A percentile compares a stretch with the other conserved stretches of the same genome.
Conservation (phyloP, 2,888 invertebrate genomes). For the Lycaena phlaeas region DNA sequence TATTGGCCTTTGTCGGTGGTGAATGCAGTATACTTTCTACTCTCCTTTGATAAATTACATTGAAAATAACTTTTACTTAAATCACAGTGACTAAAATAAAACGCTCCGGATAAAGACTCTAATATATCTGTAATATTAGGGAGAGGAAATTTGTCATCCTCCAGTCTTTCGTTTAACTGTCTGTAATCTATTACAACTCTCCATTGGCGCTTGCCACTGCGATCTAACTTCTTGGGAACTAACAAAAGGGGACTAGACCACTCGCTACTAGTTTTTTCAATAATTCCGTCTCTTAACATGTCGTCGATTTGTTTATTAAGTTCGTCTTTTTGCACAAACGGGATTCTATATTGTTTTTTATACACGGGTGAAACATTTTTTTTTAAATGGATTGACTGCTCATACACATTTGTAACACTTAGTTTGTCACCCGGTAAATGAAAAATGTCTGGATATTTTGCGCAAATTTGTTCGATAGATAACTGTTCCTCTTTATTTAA, state of each 20-base stretch:
- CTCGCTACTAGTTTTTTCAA: neutral
- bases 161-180: neutral
- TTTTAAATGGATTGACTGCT: slow-evolving; percentile 3
- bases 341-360: slow-evolving; percentile 3
- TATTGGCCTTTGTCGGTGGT: slow-evolving; percentile 11
- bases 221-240: neutral
- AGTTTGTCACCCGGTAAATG: too few relatives aligned
- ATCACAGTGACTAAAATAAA: slow-evolving; percentile 7
- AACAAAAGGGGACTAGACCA: neutral
- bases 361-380: neutral
- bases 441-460: too few relatives aligned
- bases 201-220: neutral
- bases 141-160: slow-evolving; percentile 10
- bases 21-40: slow-evolving; percentile 12
- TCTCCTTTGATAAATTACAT: neutral
- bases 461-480: too few relatives aligned
- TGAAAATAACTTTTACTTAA: slow-evolving; percentile 8
- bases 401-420: too few relatives aligned
- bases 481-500: too few relatives aligned
- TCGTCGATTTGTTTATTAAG: neutral
- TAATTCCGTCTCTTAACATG: neutral
- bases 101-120: slow-evolving; percentile 7
- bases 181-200: slow-evolving; percentile 2
- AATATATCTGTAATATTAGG: slow-evolving; percentile 10
- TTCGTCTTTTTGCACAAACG: neutral